Percentiles rank a stretch among this genome's conserved stretches.
phyloP scores from a whole-genome alignment of 2,113 vertebrate species.

The Leptobrachium ailaonicum region DNA sequence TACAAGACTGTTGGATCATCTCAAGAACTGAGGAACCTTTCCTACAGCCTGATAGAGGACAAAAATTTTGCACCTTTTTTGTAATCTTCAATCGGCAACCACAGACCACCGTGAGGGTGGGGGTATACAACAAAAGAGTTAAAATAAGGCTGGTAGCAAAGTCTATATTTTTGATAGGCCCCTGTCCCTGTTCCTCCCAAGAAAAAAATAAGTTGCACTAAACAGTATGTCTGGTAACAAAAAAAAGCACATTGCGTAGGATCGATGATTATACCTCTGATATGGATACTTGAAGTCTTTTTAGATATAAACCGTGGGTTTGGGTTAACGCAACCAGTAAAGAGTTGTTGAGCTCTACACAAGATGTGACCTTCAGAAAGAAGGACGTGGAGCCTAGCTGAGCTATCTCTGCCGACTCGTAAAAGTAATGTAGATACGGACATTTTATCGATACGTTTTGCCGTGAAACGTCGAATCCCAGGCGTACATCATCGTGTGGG shows the following conservation, averaged over 20 bases:
- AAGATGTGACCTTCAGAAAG: background rate
- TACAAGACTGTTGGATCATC: constrained; percentile 82
- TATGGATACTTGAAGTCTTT: constrained; percentile 35
- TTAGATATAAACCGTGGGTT: background rate
- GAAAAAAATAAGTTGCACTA: constrained; percentile 41
- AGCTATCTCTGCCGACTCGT: too few relatives aligned
- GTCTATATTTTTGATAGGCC: constrained; percentile 25
- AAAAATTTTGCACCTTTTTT: constrained; percentile 90
- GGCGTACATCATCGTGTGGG: too few relatives aligned
- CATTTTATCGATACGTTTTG: background rate
- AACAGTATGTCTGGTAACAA: constrained; percentile 14
- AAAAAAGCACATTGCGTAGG: constrained; percentile 37
- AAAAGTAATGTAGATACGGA: background rate
- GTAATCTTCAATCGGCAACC: constrained; percentile 63
- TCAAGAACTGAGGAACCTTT: constrained; percentile 90
- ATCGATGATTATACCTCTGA: constrained; percentile 19
- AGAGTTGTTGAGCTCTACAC: background rate
- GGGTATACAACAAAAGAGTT: background rate
- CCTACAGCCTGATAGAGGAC: constrained; percentile 88
- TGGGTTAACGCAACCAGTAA: background rate
- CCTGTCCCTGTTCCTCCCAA: constrained; percentile 5
- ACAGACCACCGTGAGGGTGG: background rate
- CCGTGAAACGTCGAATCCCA: background rate
- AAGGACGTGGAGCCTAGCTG: background rate
- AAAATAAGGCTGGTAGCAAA: background rate